Evolutionary conservation across 2,113 vertebrate species (phyloP), one percentile per base, ranked within the genome.

Genomic region (Microtus pennsylvanicus): DNA sequence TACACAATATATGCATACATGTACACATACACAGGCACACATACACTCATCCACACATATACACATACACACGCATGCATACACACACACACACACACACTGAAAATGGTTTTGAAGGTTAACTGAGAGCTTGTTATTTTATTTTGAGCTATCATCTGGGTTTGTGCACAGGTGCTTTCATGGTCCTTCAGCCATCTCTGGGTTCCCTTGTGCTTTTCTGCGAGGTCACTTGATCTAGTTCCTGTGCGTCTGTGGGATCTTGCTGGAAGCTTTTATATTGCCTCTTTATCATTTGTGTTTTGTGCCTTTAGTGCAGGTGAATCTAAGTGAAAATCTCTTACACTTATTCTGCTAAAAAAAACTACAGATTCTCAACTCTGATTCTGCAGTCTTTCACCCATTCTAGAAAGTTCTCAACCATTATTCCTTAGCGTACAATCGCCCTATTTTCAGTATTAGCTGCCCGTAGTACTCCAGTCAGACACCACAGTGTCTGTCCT

Each of bases 281-380:
- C 67, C 65, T 85, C 24, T 96, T 69, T 21, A 24, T 47, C 26
- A 38, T 80, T 87, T 61, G 65, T 88, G 28, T 52, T 89, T 93
- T 70, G 30, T 88, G 11, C 19, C 72, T 94, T 89, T 21, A 75
- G 9, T 38, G 19, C 86, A 21, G 38, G 30, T 83, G 14, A 4
- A 78, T 89, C 70, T 63, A 85, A 82, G 22, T 45, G 17, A 42
- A 87, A 8, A 1, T 90, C 77, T 65, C 35, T 96, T 92, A 52
- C 87, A 52, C n/a, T 90, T 58, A 82, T 63, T 90, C 67, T 78
- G 26, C 42, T 93, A 26, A 87, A 42, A 87, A 42, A 87, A 65
- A 58, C n/a, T 82, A 3, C 28, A 50, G 12, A 55, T 28, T 72
- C 11, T 47, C 61, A 67, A 42, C 63, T 92, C 69, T 83, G 81